Base-by-base conservation (phyloP, 1,140 invertebrate genomes). In the Oreohelix idahoensis region DNA sequence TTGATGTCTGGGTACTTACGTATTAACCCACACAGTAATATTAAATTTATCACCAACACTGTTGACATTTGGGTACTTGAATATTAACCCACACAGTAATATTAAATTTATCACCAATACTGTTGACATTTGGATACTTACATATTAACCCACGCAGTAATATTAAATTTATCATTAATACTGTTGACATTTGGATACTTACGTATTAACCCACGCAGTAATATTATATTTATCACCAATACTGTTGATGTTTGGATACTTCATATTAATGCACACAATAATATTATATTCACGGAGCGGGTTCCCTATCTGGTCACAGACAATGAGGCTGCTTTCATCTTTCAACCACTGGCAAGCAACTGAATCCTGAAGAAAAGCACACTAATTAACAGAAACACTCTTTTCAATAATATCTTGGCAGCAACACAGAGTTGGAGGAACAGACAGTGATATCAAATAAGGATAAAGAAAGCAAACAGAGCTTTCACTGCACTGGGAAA, bases 231-330 rank as follows among this genome's bases (percentile, higher is more conserved):
- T 32, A 26, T 84, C 79, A 10, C 84, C 78, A 0, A 85, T 53
- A n/a, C n/a, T n/a, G n/a, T n/a, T n/a, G n/a, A n/a, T n/a, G n/a
- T n/a, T n/a, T 35, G 51, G 35, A 0, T 96, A 97, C 11, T 97
- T 97, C 92, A 97, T 97, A 92, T 98, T 91, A 0, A 88, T 86
- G 75, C 83, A 87, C 1, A 81, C 80, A 23, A 66, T 81, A 36
- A 90, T 83, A 45, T 80, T 84, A 49, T 88, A 70, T 36, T 66
- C 95, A 88, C 83, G 79, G 17, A 98, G 96, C 0, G 97, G 98
- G 93, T 99, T 99, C 38, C 97, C 97, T 45, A 98, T 86, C n/a
- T 95, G 94, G 26, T 95, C 94, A 92, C 97, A 98, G 0, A 94
- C 93, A 23, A 88, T 84, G 32, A 87, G 69, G 11, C 83, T 84